These are phyloP conservation scores for Nibea coibor DNA, from an alignment of 2,113 vertebrate genomes.

Conservation along the genomic window DNA sequence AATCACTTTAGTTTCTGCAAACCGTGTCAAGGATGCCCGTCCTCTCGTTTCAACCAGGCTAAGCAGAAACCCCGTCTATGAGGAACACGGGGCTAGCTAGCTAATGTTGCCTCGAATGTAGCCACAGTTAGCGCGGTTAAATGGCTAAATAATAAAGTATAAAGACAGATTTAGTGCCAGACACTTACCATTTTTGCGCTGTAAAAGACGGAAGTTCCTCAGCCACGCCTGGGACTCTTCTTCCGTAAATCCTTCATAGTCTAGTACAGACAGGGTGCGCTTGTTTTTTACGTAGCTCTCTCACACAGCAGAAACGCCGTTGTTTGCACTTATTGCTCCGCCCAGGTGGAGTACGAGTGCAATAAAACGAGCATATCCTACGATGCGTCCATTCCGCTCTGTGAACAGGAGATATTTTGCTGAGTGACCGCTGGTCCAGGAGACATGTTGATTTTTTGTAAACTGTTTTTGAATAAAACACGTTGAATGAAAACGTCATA, in stretches of 20 bases:
- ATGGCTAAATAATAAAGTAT: constrained; percentile 25
- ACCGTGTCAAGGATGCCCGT: constrained; percentile 60
- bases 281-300: background rate
- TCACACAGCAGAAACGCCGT: accelerated
- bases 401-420: background rate
- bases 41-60: constrained; percentile 17
- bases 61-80: background rate
- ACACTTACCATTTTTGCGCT: constrained; percentile 82
- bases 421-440: background rate
- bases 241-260: constrained; percentile 77
- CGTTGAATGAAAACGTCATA: too few species aligned
- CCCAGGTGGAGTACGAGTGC: accelerated
- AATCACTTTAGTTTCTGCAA: constrained; percentile 45
- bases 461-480: accelerated
- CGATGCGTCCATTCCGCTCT: constrained; percentile 13
- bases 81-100: constrained; percentile 14
- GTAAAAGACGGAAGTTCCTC: constrained; percentile 84
- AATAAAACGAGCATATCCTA: background rate
- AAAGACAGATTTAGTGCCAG: background rate
- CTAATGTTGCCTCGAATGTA: background rate
- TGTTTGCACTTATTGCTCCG: background rate
- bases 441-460: accelerated
- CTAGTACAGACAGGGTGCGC: constrained; percentile 12
- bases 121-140: background rate
- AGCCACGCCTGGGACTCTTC: constrained; percentile 83